Evolutionary conservation across 2,888 invertebrate species (phyloP), one percentile per base, ranked within the genome.

Genomic region (Mesorhabditis sp.): DNA sequence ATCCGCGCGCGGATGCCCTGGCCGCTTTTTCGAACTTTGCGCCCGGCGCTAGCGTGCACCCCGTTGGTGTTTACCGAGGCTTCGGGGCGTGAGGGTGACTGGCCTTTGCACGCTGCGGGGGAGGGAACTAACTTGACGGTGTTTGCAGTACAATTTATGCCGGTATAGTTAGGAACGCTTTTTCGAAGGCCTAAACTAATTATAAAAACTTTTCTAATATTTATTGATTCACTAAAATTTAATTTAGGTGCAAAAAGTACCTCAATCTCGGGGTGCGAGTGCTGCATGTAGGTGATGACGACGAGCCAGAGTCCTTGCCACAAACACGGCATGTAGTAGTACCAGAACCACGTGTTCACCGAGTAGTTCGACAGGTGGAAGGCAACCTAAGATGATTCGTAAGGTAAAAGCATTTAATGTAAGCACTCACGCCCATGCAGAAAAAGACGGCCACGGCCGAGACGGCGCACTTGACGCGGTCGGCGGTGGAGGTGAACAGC

Each of bases 211-310:
- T 65, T 15, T 45, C 65, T 65, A 2, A 28, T 45, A 2, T n/a
- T 4, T 41, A 44, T 42, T 10, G 2, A 68, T 4, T 43, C 41
- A 5, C 42, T 62, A 13, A 50, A 1, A 28, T 28, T 28, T 28
- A 28, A 28, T 28, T 28, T 28, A 28, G 28, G 28, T 28, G 28
- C 28, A 28, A 28, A 28, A 28, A 28, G 28, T 58, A 82, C 81
- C 74, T 82, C 80, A 45, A 82, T 75, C 13, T 76, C 67, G 68
- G 80, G 80, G 70, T 82, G 77, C 70, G 78, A 77, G 67, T 81
- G 82, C 65, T 82, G 80, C 15, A 82, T 71, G 69, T 82, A 82
- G 42, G 82, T 82, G 73, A 82, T 79, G 68, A 82, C 79, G 61
- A 82, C 79, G 43, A 80, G 74, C 70, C 78, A 74, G 68, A 81